phyloP scores from a whole-genome alignment of 2,113 vertebrate species.

The Daubentonia madagascariensis region DNA sequence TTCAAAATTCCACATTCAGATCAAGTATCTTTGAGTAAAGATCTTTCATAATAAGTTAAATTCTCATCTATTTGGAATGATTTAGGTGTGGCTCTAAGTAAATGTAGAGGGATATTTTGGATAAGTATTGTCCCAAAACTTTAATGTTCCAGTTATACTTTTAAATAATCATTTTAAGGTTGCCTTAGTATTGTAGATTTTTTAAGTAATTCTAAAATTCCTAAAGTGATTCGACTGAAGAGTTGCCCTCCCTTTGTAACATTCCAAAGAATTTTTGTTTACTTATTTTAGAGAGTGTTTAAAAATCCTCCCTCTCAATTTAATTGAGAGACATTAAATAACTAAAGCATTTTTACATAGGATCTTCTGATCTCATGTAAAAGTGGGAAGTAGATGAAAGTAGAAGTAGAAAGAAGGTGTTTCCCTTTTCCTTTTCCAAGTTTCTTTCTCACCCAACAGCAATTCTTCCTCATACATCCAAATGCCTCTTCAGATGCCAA shows the following conservation, averaged over 20 bases:
- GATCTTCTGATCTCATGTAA: neutral
- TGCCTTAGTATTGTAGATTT: neutral
- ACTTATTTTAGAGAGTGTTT: neutral
- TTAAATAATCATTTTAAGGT: constrained; percentile 22
- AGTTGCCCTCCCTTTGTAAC: neutral
- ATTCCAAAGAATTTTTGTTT: neutral
- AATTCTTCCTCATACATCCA: neutral
- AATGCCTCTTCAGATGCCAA: neutral
- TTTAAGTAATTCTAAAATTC: constrained; percentile 1
- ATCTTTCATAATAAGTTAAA: constrained; percentile 28
- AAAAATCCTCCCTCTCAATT: neutral
- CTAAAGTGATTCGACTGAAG: neutral
- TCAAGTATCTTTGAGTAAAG: neutral
- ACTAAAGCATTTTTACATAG: neutral
- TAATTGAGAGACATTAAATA: neutral
- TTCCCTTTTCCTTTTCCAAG: neutral
- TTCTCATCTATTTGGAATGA: constrained; percentile 24
- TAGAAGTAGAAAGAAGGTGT: neutral
- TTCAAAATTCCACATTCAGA: neutral
- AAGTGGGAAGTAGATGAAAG: neutral
- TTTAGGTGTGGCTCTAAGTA: constrained; percentile 14
- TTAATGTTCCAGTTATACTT: constrained; percentile 18
- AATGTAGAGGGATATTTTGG: neutral
- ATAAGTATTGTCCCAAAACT: neutral
- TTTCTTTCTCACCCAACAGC: neutral